phyloP scores from a whole-genome alignment of 2,797 vertebrate genomes.

The Pteropus rufus region DNA sequence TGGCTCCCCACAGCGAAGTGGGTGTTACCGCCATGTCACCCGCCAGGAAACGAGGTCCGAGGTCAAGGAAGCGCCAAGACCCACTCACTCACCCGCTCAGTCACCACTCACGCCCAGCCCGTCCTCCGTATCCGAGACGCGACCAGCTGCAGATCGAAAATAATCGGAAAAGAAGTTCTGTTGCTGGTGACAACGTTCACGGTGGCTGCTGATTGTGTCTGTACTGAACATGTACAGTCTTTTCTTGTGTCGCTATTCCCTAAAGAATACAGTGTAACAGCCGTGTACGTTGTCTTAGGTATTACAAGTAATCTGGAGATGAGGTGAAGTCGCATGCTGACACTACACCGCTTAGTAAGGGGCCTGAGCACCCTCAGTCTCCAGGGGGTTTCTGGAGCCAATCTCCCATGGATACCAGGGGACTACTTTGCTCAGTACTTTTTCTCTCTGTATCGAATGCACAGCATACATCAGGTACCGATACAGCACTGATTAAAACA shows the following conservation, averaged over 20 bases:
- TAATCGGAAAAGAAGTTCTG: too few species aligned
- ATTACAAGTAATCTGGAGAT: rapidly evolving
- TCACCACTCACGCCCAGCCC: rapidly evolving
- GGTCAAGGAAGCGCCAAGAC: neutral
- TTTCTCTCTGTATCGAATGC: rapidly evolving
- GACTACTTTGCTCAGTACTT: rapidly evolving
- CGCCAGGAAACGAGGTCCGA: neutral
- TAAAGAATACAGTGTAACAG: rapidly evolving
- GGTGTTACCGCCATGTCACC: rapidly evolving
- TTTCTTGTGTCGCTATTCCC: too few species aligned
- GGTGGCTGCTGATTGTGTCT: neutral
- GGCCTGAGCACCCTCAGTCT: too few species aligned
- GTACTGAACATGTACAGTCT: neutral
- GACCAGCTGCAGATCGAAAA: neutral
- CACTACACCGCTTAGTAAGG: too few species aligned
- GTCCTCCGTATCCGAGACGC: neutral
- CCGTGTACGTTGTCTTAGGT: rapidly evolving
- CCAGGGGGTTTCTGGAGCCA: neutral
- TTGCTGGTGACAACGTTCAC: neutral
- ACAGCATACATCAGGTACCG: rapidly evolving
- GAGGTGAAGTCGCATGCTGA: too few species aligned
- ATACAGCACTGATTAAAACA: rapidly evolving
- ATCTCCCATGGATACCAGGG: neutral
- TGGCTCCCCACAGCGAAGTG: neutral
- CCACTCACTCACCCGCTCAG: rapidly evolving